These are phyloP conservation scores for Chiroxiphia lanceolata DNA, from an alignment of 2,797 vertebrate genomes.

Conservation along the genomic window DNA sequence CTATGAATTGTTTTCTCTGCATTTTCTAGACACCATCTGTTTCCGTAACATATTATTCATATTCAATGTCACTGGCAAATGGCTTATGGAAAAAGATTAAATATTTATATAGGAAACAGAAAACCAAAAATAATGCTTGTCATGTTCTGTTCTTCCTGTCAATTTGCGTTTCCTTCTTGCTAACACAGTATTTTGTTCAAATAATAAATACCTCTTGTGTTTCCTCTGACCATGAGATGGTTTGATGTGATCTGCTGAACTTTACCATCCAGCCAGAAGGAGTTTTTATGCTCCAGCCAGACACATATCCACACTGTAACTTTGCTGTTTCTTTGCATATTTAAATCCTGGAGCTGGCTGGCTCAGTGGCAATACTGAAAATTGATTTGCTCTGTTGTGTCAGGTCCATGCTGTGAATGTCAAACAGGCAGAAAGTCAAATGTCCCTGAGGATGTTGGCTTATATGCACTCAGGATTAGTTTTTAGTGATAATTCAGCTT, in stretches of 20 bases:
- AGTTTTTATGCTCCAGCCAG: not conserved
- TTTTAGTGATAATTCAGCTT: not conserved
- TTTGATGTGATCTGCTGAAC: not conserved
- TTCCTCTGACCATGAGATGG: constrained; percentile 30
- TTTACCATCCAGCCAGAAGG: not conserved
- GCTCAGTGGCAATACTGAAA: not conserved
- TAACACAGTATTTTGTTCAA: constrained; percentile 37
- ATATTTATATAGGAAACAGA: constrained; percentile 50
- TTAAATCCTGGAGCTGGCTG: not conserved
- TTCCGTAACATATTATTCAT: constrained; percentile 34
- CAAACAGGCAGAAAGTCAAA: not conserved
- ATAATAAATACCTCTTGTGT: not conserved
- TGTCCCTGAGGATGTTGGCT: not conserved
- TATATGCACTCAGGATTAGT: not conserved
- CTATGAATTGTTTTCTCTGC: constrained; percentile 36
- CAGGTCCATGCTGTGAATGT: not conserved
- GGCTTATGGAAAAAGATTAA: constrained; percentile 18
- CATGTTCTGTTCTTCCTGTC: constrained; percentile 34
- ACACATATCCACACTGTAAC: not conserved
- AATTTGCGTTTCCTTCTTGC: constrained; percentile 45
- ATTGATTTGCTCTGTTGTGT: not conserved
- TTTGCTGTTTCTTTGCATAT: not conserved
- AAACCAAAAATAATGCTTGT: constrained; percentile 46
- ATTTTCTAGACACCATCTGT: constrained; percentile 41
- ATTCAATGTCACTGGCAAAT: not conserved